Evolutionary conservation across 2,888 invertebrate genomes (phyloP).

Genomic region (Ischnus inquisitorius): DNA sequence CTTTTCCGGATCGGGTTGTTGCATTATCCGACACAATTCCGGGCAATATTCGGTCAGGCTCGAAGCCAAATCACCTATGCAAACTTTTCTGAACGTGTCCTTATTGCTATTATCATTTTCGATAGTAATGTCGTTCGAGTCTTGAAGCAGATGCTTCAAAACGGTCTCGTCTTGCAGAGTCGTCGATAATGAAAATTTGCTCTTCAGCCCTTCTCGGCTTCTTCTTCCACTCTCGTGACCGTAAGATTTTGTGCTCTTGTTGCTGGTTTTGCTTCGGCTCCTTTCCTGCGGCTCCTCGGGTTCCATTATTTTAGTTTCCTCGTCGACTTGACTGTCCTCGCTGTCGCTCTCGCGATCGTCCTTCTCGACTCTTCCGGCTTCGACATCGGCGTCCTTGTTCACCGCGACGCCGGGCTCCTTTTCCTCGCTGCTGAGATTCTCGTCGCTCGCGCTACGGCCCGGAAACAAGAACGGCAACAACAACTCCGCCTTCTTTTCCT

Average conservation of each 20-base stretch:
- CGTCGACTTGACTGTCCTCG: conserved; percentile 81
- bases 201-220: conserved; percentile 78
- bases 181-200: conserved; percentile 77
- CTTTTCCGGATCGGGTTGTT: conserved; percentile 75
- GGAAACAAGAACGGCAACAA: conserved; percentile 86
- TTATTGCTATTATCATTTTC: conserved; percentile 76
- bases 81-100: conserved; percentile 76
- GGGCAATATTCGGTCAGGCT: conserved; percentile 80
- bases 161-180: conserved; percentile 78
- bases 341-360: conserved; percentile 79
- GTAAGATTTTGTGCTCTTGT: conserved; percentile 73
- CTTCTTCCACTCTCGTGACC: conserved; percentile 73
- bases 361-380: conserved; percentile 76
- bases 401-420: conserved; percentile 69
- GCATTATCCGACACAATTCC: conserved; percentile 79
- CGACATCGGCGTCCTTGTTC: conserved; percentile 76
- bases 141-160: conserved; percentile 80
- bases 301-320: conserved; percentile 80
- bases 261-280: conserved; percentile 80
- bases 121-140: conserved; percentile 74
- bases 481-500: conserved; percentile 78
- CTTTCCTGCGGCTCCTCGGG: conserved; percentile 73
- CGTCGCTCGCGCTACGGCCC: conserved; percentile 84
- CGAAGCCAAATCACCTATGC: conserved; percentile 80
- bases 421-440: conserved; percentile 81